Percentiles rank a stretch among this genome's conserved stretches.
These are phyloP conservation scores for Caenorhabditis zanzibari DNA, from an alignment of 2,888 invertebrate species.

Conservation along the genomic window DNA sequence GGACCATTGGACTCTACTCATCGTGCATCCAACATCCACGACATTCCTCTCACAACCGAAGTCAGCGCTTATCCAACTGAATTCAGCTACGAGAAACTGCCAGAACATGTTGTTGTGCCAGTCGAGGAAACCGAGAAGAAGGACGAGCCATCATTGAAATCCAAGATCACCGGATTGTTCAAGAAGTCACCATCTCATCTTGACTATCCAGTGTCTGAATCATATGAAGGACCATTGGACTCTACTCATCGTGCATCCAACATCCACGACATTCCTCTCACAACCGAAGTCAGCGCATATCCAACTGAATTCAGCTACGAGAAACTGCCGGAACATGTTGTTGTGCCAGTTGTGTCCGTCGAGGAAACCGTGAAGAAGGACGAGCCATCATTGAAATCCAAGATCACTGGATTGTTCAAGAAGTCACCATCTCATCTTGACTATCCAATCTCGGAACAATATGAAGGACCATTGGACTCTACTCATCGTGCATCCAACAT, in stretches of 20 bases:
- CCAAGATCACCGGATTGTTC: slow-evolving; percentile 23
- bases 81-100: slow-evolving; percentile 35
- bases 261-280: slow-evolving; percentile 13
- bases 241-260: background rate
- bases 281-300: slow-evolving; percentile 1
- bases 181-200: slow-evolving; percentile 33
- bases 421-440: slow-evolving; percentile 24
- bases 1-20: slow-evolving; percentile 28
- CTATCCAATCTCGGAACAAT: background rate
- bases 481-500: background rate
- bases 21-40: slow-evolving; percentile 14
- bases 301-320: slow-evolving; percentile 23
- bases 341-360: slow-evolving; percentile 1
- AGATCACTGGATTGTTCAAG: slow-evolving; percentile 52
- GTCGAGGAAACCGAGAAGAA: slow-evolving; percentile 29
- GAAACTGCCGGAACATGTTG: slow-evolving; percentile 46
- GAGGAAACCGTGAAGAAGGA: slow-evolving; percentile 38
- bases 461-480: slow-evolving; percentile 7
- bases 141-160: slow-evolving; percentile 22
- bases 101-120: slow-evolving; percentile 23
- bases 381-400: slow-evolving; percentile 6
- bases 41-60: slow-evolving; percentile 17
- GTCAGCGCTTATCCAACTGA: slow-evolving; percentile 15
- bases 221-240: slow-evolving; percentile 37
- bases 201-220: slow-evolving; percentile 25